Base-by-base conservation (phyloP, 2,888 invertebrate species). In the Seira ritae region DNA sequence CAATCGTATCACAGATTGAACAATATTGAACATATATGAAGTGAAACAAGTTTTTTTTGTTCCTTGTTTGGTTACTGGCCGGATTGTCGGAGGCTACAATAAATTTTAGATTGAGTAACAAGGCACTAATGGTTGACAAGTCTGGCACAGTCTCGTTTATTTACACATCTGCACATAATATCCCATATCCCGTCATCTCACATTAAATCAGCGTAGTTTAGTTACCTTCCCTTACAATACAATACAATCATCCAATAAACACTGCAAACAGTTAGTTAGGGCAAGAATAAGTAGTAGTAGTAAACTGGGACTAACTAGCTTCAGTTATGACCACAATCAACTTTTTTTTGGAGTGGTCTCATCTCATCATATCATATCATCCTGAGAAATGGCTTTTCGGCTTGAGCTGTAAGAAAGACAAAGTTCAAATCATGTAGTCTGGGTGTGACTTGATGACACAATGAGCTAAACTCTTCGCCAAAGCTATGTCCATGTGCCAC, bases 401-500 rank as follows among this genome's bases (percentile, higher is more conserved):
- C 42, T 42, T 8, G 42, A 42, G 12, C 42, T 12, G 42, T 8
- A 42, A 42, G 12, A 42, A 12, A 42, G 42, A 42, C 42, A 42
- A 42, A 42, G 42, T 42, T 42, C 42, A 42, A 42, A 42, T 42
- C 42, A 4, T 42, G 42, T 12, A 8, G 42, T 12, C 12, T 42
- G 42, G 42, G 42, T 42, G 42, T 42, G 42, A 42, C 42, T 4
- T 42, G 42, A 42, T 42, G 42, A 42, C 42, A 42, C 42, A 42
- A 42, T 42, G 42, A 42, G 42, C 42, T 42, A 42, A 42, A 42
- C 4, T 8, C 4, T 42, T 8, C 66, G 10, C 19, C 66, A 66
- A 66, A 17, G 22, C 6, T n/a, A 15, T 23, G 60, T 19, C 66
- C 79, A 79, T 79, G 79, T 79, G 79, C 79, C 79, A 72, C 72